These are phyloP conservation scores for Xanthorhoe designata DNA, from an alignment of 2,888 invertebrate genomes.

Conservation along the genomic window DNA sequence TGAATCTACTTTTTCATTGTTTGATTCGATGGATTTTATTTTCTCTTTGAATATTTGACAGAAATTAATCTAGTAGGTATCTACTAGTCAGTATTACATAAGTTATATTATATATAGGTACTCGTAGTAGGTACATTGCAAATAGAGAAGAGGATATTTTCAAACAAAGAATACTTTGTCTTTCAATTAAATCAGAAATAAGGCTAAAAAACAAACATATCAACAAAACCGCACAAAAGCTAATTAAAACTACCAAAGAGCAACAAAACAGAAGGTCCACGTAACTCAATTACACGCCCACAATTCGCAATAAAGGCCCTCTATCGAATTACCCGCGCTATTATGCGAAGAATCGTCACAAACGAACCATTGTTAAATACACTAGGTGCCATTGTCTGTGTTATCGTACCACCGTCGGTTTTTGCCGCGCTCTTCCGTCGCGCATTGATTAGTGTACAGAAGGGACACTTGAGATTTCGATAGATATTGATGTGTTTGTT, in stretches of 20 bases:
- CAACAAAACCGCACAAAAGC: constrained; percentile 25
- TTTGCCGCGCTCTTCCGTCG: constrained; percentile 79
- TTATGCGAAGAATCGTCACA: constrained; percentile 84
- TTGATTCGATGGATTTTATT: no score
- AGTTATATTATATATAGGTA: no score
- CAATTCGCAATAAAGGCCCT: constrained; percentile 78
- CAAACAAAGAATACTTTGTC: no score
- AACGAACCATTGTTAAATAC: constrained; percentile 83
- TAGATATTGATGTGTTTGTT: neutral
- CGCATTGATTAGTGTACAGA: constrained; percentile 62
- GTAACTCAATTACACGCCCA: constrained; percentile 80
- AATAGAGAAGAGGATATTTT: no score
- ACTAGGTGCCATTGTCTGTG: constrained; percentile 82
- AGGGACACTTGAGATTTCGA: constrained; percentile 31
- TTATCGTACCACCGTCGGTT: constrained; percentile 79
- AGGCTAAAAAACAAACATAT: neutral
- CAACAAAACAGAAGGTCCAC: constrained; percentile 63
- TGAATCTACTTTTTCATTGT: no score
- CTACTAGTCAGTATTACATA: no score
- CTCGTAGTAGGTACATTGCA: no score
- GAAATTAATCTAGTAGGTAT: no score
- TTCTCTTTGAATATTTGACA: no score
- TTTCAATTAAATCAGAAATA: neutral
- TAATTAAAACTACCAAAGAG: constrained; percentile 50
- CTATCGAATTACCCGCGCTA: constrained; percentile 82